Base-by-base conservation (phyloP, 2,113 vertebrate species). In the Leucosticte australis region DNA sequence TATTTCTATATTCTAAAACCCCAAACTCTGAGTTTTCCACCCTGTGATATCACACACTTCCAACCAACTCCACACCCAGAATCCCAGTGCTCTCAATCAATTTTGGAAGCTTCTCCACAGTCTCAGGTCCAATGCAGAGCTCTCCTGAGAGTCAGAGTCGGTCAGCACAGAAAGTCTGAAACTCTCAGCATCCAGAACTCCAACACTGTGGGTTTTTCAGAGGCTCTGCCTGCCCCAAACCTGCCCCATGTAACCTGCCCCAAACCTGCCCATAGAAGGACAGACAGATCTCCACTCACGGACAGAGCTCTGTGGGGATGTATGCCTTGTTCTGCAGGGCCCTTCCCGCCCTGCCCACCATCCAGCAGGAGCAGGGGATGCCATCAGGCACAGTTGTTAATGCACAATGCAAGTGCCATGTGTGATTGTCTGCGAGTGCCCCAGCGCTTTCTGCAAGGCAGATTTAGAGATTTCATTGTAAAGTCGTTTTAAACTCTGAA, bases 401-500 rank as follows among this genome's bases (percentile, higher is more conserved):
- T n/a, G 31, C 81, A 85, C 84, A 82, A 83, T 78, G 28, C 84
- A 47, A 73, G 77, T 47, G 78, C 94, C 83, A 15, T 39, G 55
- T 84, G 89, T 20, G 85, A 60, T 55, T 83, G 96, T 87, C 88
- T 89, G 63, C 3, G 9, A 79, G 39, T 0, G n/a, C 91, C 53
- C 47, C 65, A 24, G 80, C 3, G 83, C 92, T 96, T 90, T 37
- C 9, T 83, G 62, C 4, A n/a, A 63, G 19, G 46, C 83, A 47
- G 52, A 84, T 95, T 92, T 63, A 74, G 85, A 67, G 85, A 91
- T 94, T 94, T 74, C 93, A 65, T 53, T 92, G 92, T 87, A 37
- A 96, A 95, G 88, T 81, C 90, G n/a, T 87, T 92, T 88, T 79
- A 96, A 96, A 95, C 91, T 95, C 81, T 89, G 88, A 97, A 96